Percentiles rank a stretch among this genome's conserved stretches.
These are phyloP conservation scores for Suncus etruscus DNA, from an alignment of 2,113 vertebrate species.

Conservation along the genomic window DNA sequence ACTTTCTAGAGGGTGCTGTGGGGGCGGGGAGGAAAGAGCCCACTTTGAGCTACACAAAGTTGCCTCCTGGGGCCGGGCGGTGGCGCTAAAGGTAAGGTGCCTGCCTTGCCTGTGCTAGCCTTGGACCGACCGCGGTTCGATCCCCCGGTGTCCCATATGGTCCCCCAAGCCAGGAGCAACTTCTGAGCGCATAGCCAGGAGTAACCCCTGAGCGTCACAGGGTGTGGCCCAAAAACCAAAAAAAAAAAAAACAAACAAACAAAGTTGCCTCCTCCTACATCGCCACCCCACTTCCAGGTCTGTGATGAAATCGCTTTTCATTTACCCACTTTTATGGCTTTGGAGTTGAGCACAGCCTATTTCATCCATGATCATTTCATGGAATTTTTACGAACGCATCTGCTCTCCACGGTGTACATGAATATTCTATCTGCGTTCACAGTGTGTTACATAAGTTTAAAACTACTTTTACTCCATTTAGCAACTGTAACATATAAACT, in stretches of 20 bases:
- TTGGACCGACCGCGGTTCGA: no score
- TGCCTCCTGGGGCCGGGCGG: no score
- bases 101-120: no score
- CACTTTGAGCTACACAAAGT: slow-evolving; percentile 74
- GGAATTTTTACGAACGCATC: slow-evolving; percentile 52
- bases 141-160: no score
- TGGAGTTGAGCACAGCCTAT: neutral
- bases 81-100: no score
- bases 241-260: no score
- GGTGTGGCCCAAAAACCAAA: no score
- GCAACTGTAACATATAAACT: neutral
- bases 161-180: no score
- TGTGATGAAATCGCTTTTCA: neutral
- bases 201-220: no score
- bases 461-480: slow-evolving; percentile 41
- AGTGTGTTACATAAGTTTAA: slow-evolving; percentile 31
- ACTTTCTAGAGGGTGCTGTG: neutral
- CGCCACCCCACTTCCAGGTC: no score
- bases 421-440: slow-evolving; percentile 46
- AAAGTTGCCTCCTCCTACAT: slow-evolving; percentile 33
- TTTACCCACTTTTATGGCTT: neutral
- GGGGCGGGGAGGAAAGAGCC: slow-evolving; percentile 8
- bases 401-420: neutral
- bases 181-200: no score
- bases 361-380: neutral